These are phyloP conservation scores for Oreochromis niloticus DNA, from an alignment of 2,113 vertebrate species.

Conservation along the genomic window DNA sequence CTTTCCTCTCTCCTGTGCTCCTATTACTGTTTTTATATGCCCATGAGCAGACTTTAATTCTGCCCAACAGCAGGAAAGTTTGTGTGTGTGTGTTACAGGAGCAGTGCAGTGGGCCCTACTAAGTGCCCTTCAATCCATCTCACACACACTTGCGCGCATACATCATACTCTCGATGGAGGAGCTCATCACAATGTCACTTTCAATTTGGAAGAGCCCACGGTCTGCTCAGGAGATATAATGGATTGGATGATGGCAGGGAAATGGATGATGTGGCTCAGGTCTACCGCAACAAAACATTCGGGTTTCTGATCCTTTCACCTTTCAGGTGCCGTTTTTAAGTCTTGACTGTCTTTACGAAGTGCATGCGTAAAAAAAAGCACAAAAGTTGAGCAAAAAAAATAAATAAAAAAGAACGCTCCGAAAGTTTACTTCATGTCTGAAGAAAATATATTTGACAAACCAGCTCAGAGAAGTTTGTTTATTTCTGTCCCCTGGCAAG, in stretches of 20 bases:
- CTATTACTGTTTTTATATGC: conserved; percentile 28
- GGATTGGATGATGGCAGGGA: conserved; percentile 42
- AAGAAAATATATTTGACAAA: background rate
- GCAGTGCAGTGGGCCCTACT: background rate
- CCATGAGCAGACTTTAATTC: conserved; percentile 28
- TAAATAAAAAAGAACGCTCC: background rate
- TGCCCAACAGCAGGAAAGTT: background rate
- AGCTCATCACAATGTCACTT: conserved; percentile 64
- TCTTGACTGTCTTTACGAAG: background rate
- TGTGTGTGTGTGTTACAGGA: background rate
- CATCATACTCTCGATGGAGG: conserved; percentile 39
- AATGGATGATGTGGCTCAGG: conserved; percentile 27
- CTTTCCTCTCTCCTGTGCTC: conserved; percentile 7
- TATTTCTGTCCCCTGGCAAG: background rate
- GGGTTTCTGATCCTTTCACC: conserved; percentile 23
- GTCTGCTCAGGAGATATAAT: conserved; percentile 42
- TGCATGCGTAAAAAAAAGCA: background rate
- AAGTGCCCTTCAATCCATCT: conserved; percentile 53
- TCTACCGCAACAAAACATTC: conserved; percentile 32
- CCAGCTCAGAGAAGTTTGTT: background rate
- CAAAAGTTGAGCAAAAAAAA: background rate
- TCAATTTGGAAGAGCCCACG: conserved; percentile 50
- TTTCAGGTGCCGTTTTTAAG: background rate
- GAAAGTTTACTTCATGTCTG: background rate
- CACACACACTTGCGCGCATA: conserved; percentile 12